phyloP scores from a whole-genome alignment of 2,888 invertebrate genomes.

The Acanthococcus lagerstroemiae region DNA sequence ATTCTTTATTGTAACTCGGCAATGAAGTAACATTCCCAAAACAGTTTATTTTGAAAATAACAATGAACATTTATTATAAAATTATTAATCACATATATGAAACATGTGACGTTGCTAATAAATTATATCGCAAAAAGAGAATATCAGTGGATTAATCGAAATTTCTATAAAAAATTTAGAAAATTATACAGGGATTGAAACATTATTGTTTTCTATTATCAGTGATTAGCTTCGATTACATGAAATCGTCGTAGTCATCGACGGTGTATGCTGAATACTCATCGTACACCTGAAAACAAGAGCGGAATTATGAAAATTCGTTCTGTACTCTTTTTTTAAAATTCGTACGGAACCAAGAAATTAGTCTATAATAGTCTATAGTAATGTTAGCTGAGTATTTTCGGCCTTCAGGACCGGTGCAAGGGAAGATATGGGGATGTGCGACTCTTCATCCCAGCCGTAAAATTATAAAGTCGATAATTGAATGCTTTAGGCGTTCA shows the following conservation, averaged over 20 bases:
- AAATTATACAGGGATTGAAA: neutral
- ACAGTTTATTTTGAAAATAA: too few species aligned
- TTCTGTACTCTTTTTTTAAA: neutral
- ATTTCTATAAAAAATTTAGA: neutral
- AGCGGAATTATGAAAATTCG: neutral
- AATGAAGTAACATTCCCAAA: too few species aligned
- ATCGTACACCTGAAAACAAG: slow-evolving; percentile 34
- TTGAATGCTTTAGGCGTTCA: too few species aligned
- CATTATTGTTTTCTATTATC: neutral
- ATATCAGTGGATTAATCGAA: neutral
- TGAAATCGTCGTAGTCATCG: slow-evolving; percentile 38
- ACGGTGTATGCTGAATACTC: slow-evolving; percentile 38
- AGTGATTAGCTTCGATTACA: slow-evolving; percentile 32
- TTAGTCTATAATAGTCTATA: neutral
- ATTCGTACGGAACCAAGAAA: neutral
- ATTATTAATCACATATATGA: neutral
- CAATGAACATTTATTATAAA: neutral
- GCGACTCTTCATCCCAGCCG: too few species aligned
- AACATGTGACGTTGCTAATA: neutral
- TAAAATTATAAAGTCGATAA: too few species aligned
- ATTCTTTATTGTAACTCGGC: too few species aligned
- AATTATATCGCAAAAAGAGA: neutral
- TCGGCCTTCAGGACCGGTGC: too few species aligned
- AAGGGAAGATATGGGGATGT: too few species aligned
- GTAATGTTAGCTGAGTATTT: too few species aligned